Conservation (phyloP, 1,140 invertebrate species). For the Neodiprion fabricii region DNA sequence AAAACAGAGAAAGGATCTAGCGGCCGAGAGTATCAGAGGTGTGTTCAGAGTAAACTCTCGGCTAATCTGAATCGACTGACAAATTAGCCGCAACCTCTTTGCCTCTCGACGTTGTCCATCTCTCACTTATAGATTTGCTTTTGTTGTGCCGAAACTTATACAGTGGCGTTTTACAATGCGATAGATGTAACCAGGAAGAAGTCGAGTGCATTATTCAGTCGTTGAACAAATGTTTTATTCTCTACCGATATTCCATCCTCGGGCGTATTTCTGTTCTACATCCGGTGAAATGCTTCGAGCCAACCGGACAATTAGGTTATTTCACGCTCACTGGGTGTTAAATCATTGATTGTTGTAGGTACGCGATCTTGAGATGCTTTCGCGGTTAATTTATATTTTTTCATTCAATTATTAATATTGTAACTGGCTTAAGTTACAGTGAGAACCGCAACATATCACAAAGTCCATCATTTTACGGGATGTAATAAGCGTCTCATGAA, state of each 20-base stretch:
- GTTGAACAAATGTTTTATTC: neutral
- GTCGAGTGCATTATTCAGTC: too few relatives aligned
- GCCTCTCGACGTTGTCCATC: neutral
- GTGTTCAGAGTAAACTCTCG: neutral
- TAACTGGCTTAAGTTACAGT: too few relatives aligned
- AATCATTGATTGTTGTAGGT: neutral
- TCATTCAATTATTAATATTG: too few relatives aligned
- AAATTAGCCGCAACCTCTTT: neutral
- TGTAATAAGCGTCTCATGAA: too few relatives aligned
- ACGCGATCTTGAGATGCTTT: too few relatives aligned
- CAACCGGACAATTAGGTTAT: neutral
- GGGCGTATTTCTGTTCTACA: neutral
- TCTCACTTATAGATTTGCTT: neutral
- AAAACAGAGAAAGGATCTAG: constrained; percentile 3
- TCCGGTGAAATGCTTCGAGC: neutral
- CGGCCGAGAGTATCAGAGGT: neutral
- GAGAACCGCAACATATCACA: too few relatives aligned
- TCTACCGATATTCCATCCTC: neutral
- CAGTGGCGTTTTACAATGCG: too few relatives aligned
- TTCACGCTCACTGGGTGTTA: constrained; percentile 2
- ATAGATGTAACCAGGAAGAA: too few relatives aligned
- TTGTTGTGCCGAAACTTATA: too few relatives aligned
- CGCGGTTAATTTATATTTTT: too few relatives aligned
- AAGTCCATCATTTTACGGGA: too few relatives aligned
- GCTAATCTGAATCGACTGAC: neutral